These are phyloP conservation scores for Ochotona curzoniae DNA, from an alignment of 2,113 vertebrate genomes.

Conservation along the genomic window DNA sequence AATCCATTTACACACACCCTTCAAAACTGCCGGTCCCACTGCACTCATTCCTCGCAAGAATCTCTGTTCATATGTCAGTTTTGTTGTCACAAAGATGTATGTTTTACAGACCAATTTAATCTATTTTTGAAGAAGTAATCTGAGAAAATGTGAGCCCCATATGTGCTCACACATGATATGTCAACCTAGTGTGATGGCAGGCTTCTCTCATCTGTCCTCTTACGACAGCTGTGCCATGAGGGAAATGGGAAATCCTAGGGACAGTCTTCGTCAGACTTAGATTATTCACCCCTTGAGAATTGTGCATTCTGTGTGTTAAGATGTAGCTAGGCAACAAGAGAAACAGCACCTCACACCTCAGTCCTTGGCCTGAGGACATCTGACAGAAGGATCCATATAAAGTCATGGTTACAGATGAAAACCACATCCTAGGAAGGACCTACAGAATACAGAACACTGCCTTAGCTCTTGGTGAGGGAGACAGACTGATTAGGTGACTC, in stretches of 20 bases:
- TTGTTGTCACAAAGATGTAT: constrained; percentile 79
- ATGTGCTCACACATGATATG: constrained; percentile 69
- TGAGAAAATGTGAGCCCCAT: constrained; percentile 74
- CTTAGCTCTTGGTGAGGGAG: not conserved
- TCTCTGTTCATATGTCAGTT: constrained; percentile 79
- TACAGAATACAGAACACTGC: not conserved
- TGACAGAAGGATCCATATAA: not conserved
- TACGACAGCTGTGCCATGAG: constrained; percentile 28
- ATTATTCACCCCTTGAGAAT: constrained; percentile 57
- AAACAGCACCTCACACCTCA: constrained; percentile 33
- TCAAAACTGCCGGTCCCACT: constrained; percentile 68
- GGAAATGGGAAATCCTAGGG: constrained; percentile 6
- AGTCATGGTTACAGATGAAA: constrained; percentile 31
- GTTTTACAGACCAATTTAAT: constrained; percentile 75
- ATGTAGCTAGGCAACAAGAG: constrained; percentile 41
- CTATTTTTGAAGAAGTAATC: constrained; percentile 70
- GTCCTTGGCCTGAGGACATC: not conserved
- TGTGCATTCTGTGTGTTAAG: not conserved
- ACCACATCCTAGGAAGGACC: not conserved
- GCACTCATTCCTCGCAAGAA: constrained; percentile 65
- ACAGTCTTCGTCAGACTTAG: not conserved
- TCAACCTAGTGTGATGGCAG: constrained; percentile 65
- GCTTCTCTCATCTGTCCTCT: constrained; percentile 65
- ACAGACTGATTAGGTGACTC: not conserved
- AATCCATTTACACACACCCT: constrained; percentile 81